Percentiles rank a stretch among this genome's conserved stretches.
Evolutionary conservation across 2,888 invertebrate genomes (phyloP).

Genomic region (Steinernema scapterisci): DNA sequence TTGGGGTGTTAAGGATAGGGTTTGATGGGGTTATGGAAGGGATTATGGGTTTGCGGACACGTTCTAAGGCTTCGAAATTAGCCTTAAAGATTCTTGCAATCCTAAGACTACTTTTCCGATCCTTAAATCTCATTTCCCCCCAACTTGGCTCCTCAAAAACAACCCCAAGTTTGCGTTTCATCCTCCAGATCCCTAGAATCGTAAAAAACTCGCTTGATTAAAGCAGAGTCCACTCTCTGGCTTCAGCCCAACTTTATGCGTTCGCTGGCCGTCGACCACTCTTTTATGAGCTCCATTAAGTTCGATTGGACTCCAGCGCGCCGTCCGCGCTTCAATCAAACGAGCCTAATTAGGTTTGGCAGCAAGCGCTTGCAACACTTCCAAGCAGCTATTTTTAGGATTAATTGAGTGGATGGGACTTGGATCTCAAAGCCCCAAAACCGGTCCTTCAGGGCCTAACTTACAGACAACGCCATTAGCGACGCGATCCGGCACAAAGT

Average conservation of each 20-base stretch:
- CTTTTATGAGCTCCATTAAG: slow-evolving; percentile 25
- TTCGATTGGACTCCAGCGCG: slow-evolving; percentile 11
- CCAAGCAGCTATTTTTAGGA: slow-evolving; percentile 2
- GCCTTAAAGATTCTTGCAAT: too few relatives aligned
- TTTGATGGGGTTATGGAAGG: too few relatives aligned
- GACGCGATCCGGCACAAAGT: slow-evolving; percentile 55
- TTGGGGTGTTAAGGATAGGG: too few relatives aligned
- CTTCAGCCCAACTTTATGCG: slow-evolving; percentile 13
- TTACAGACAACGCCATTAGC: slow-evolving; percentile 60
- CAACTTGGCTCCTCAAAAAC: too few relatives aligned
- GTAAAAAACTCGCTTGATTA: slow-evolving; percentile 11
- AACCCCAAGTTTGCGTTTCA: too few relatives aligned
- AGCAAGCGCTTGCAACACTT: background rate
- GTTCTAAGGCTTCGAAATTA: too few relatives aligned
- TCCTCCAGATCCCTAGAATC: too few relatives aligned
- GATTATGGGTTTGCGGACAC: too few relatives aligned
- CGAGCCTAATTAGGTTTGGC: slow-evolving; percentile 28
- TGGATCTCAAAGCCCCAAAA: background rate
- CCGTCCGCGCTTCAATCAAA: slow-evolving; percentile 2
- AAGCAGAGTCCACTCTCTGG: background rate
- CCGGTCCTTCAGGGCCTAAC: too few relatives aligned
- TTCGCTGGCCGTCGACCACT: background rate
- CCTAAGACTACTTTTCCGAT: too few relatives aligned
- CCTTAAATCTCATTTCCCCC: too few relatives aligned
- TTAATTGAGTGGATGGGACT: background rate